These are phyloP conservation scores for Ceraclea dissimilis DNA, from an alignment of 2,888 invertebrate species.

Conservation along the genomic window DNA sequence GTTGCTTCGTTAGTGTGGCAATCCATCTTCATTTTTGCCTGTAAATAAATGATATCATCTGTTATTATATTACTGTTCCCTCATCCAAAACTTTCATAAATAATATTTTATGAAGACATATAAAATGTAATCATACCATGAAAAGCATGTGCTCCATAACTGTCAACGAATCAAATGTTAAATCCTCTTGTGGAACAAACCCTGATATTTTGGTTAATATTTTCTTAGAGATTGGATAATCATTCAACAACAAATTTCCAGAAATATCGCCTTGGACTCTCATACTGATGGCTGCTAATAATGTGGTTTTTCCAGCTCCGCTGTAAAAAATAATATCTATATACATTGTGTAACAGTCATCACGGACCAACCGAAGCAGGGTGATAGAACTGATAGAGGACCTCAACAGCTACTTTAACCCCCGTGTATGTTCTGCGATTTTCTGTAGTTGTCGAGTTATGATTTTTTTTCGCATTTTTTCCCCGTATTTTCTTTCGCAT, in stretches of 20 bases:
- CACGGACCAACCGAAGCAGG: too few relatives aligned
- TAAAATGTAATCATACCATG: constrained; percentile 52
- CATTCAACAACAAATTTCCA: constrained; percentile 66
- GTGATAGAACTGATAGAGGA: too few relatives aligned
- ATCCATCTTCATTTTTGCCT: constrained; percentile 76
- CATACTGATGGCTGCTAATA: constrained; percentile 65
- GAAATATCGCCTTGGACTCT: constrained; percentile 59
- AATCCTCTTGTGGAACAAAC: constrained; percentile 80
- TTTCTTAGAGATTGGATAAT: constrained; percentile 52
- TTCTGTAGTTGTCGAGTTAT: too few relatives aligned
- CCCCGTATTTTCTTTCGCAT: too few relatives aligned
- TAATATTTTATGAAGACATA: background rate
- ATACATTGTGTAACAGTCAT: too few relatives aligned
- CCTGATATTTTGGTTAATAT: constrained; percentile 70
- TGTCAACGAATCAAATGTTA: constrained; percentile 69
- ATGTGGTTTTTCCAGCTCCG: constrained; percentile 71
- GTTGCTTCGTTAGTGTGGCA: constrained; percentile 33
- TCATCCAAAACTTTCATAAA: background rate
- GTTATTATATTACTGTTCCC: too few relatives aligned
- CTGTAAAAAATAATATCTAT: constrained; percentile 35
- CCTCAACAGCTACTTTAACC: too few relatives aligned
- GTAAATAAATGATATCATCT: background rate
- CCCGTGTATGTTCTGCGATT: too few relatives aligned
- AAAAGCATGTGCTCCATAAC: constrained; percentile 79
- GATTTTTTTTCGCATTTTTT: too few relatives aligned